Base-by-base conservation (phyloP, 2,113 vertebrate species). In the Dicrurus megarhynchus region DNA sequence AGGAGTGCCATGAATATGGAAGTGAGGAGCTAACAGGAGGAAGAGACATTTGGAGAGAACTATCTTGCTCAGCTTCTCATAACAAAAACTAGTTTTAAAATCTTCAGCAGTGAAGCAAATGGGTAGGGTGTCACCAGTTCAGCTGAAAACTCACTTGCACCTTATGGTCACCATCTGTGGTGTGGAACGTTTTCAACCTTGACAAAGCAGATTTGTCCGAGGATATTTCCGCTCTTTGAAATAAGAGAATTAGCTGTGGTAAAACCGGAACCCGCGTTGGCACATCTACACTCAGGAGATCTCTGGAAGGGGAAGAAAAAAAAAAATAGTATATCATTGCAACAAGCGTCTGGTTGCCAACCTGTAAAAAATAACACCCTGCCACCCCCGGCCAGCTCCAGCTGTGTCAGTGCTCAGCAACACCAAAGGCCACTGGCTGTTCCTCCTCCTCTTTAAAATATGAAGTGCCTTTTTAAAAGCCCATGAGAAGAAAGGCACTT, bases 171-270 rank as follows among this genome's bases (percentile, higher is more conserved):
- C 97, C 97, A 96, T 96, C 97, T 97, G 97, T 97, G 95, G 97
- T 96, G 96, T 90, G 96, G 96, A 97, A 96, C 93, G 77, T 97
- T 97, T 97, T 97, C 97, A 97, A 97, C 97, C 95, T 96, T 97
- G 97, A 97, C 97, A 97, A 97, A 97, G 97, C 97, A 97, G 95
- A 97, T 97, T 97, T 97, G 96, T 97, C 84, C 90, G 42, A 97
- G 93, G 95, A 97, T 97, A 97, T 97, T 97, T 97, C 96, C 96
- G 96, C 90, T 97, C 96, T 97, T 97, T 97, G 97, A 97, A 97
- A 97, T 97, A 94, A 95, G 95, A 97, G 96, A 97, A 95, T 97
- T 96, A 94, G 96, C 95, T 94, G 96, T 96, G 94, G 94, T 96
- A 97, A 97, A 97, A 97, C 95, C 79, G 85, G 96, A 97, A 95